phyloP scores from a whole-genome alignment of 2,113 vertebrate genomes.

The Phalacrocorax brasilianus region DNA sequence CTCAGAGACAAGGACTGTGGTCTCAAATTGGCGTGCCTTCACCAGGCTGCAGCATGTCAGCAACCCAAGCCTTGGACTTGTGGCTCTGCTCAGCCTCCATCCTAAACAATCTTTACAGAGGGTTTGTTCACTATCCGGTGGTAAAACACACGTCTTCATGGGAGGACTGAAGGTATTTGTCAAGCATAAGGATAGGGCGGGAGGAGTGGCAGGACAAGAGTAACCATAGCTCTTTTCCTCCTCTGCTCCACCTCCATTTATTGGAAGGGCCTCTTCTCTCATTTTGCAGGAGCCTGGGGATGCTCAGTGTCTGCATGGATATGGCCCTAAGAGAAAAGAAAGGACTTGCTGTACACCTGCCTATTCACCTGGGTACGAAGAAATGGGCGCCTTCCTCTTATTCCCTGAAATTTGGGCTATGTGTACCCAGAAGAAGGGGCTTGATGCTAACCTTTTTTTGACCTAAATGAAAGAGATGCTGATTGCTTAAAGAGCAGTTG shows the following conservation, averaged over 20 bases:
- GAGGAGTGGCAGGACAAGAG: neutral
- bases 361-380: neutral
- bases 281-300: neutral
- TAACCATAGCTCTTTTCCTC: neutral
- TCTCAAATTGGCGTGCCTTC: rapidly evolving
- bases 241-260: neutral
- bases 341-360: neutral
- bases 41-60: neutral
- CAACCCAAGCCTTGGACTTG: neutral
- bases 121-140: neutral
- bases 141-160: neutral
- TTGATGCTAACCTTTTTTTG: neutral
- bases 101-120: neutral
- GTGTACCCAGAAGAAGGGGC: neutral
- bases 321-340: neutral
- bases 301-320: neutral
- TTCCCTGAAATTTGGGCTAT: neutral
- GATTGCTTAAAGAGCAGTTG: neutral
- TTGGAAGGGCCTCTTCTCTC: neutral
- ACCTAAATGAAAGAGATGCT: neutral
- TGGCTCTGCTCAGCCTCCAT: neutral
- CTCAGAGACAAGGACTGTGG: neutral
- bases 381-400: neutral
- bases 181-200: neutral
- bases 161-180: neutral